Base-by-base conservation (phyloP, 2,113 vertebrate genomes). In the Platysternon megacephalum region DNA sequence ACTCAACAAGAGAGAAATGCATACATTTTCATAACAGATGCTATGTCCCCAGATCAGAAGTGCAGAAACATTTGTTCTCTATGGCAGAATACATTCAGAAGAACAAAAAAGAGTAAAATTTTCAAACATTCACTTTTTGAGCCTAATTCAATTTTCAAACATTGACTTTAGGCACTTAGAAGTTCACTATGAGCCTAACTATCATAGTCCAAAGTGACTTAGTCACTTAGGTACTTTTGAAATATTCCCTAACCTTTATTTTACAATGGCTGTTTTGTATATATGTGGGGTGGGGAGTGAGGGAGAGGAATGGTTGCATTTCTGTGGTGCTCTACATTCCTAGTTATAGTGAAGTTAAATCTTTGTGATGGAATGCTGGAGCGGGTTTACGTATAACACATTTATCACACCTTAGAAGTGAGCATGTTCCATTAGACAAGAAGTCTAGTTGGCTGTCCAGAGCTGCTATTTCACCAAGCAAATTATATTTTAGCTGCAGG, bases 1-100 rank as follows among this genome's bases (percentile, higher is more conserved):
- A 93, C 95, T 91, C 96, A 96, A 96, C 93, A 96, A 42, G 32
- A 79, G 74, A 79, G 8, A 26, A 72, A 86, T 42, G 84, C 19
- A 14, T 6, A 65, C 79, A 86, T 89, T 93, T 83, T 8, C 53
- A 74, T 32, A 85, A 94, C 55, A 89, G 86, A 86, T 96, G 32
- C 10, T 52, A 13, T 6, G 46, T 51, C 24, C 53, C 46, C 29
- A 0, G 53, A 88, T 81, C 5, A 87, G 76, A 79, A 74, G 32
- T 35, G 72, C 58, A 65, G 24, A 95, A 85, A 91, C 52, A 85
- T 85, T 90, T 29, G 85, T 65, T 96, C 29, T 87, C 87, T 79
- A 90, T 14, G n/a, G 58, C 16, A 87, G 42, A 6, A 58, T 58
- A 88, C 88, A 93, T 44, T 53, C 17, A 86, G 91, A 93, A 76